phyloP scores from a whole-genome alignment of 2,113 vertebrate species.

The Eurypyga helias region DNA sequence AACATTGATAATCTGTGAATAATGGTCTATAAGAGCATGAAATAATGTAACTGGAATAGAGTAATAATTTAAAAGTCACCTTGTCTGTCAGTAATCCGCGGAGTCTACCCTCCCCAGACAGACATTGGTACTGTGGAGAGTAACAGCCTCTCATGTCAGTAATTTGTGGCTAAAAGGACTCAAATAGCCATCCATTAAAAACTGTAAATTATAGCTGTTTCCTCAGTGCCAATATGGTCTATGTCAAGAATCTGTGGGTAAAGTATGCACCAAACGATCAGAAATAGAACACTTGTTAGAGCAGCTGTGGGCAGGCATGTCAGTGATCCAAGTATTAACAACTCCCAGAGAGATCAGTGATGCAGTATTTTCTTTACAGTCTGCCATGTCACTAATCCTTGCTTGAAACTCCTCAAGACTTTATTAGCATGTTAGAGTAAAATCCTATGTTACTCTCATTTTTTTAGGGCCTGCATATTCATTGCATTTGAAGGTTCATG shows the following conservation, averaged over 20 bases:
- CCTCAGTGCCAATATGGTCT: neutral
- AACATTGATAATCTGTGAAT: neutral
- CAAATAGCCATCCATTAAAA: neutral
- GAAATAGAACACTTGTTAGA: neutral
- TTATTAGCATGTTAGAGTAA: neutral
- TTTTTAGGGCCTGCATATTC: neutral
- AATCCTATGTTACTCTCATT: neutral
- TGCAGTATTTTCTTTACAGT: neutral
- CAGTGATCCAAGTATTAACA: constrained; percentile 1
- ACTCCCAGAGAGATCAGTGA: neutral
- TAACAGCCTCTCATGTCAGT: neutral
- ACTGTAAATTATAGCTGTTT: neutral
- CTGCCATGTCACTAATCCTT: neutral
- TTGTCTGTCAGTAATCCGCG: neutral
- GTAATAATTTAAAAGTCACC: neutral
- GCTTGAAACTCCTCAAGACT: constrained; percentile 23
- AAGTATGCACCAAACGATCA: neutral
- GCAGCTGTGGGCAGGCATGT: neutral
- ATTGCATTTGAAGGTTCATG: neutral
- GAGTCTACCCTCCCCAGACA: neutral
- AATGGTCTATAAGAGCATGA: neutral
- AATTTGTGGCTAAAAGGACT: neutral
- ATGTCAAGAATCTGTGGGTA: neutral
- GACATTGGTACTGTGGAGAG: neutral
- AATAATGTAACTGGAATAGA: neutral